A percentile compares a stretch with the other conserved stretches of the same genome.
phyloP scores from a whole-genome alignment of 1,140 invertebrate species.

The Drosophila santomea region DNA sequence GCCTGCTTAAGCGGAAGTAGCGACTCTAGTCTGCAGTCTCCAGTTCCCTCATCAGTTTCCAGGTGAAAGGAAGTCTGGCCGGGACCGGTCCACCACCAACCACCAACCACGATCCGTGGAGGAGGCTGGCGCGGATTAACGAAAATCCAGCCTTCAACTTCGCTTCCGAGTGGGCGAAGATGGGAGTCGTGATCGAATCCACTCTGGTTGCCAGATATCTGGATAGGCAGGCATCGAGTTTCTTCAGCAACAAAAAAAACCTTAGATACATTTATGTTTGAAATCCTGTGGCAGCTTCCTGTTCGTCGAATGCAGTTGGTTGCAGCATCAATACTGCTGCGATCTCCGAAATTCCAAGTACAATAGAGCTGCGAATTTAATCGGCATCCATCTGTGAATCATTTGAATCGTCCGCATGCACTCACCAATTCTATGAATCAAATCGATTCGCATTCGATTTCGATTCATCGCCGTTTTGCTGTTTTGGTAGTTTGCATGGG shows the following conservation, averaged over 20 bases:
- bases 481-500: slow-evolving; percentile 40
- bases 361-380: too few species aligned
- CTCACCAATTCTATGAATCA: not conserved
- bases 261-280: too few species aligned
- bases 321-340: not conserved
- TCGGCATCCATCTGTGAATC: not conserved
- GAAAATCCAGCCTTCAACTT: not conserved
- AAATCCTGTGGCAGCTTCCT: too few species aligned
- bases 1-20: not conserved
- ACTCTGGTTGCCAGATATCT: not conserved
- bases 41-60: not conserved
- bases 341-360: too few species aligned
- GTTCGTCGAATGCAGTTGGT: too few species aligned
- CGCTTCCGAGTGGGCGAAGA: slow-evolving; percentile 6
- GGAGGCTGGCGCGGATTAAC: slow-evolving; percentile 4
- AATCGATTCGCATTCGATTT: slow-evolving; percentile 17
- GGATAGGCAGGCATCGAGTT: not conserved
- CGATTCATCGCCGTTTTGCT: slow-evolving; percentile 23
- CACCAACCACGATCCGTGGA: not conserved
- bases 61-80: slow-evolving; percentile 29
- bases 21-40: not conserved
- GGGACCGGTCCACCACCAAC: not conserved
- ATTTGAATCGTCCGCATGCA: not conserved
- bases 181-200: slow-evolving; percentile 1
- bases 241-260: too few species aligned